phyloP scores from a whole-genome alignment of 2,113 vertebrate species.

The Brachyhypopomus gauderio region DNA sequence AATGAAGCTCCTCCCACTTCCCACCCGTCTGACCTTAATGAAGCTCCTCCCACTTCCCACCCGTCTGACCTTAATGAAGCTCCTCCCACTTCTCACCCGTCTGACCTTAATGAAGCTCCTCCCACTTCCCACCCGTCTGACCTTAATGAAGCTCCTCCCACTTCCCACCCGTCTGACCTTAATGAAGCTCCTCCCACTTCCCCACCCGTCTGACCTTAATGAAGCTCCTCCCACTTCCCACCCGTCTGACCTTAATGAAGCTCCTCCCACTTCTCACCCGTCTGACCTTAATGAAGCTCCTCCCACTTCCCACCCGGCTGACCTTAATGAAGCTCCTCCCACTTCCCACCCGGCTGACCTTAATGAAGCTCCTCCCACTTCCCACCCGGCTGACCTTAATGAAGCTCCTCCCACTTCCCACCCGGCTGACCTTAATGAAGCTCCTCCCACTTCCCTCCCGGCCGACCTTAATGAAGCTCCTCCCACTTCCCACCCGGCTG shows the following conservation, averaged over 20 bases:
- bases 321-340: conserved; percentile 77
- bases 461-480: conserved; percentile 77
- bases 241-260: conserved; percentile 77
- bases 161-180: conserved; percentile 72
- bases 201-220: no score
- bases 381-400: conserved; percentile 74
- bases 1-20: conserved; percentile 70
- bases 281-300: no score
- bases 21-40: conserved; percentile 74
- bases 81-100: conserved; percentile 71
- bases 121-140: conserved; percentile 76
- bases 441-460: conserved; percentile 71
- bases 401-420: conserved; percentile 78
- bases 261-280: conserved; percentile 76
- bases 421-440: no score
- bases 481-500: conserved; percentile 76
- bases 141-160: conserved; percentile 70
- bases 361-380: conserved; percentile 69
- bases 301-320: conserved; percentile 72
- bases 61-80: no score
- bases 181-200: conserved; percentile 81
- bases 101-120: conserved; percentile 77
- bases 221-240: conserved; percentile 69
- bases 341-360: conserved; percentile 76
- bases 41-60: conserved; percentile 77